Evolutionary conservation across 2,888 invertebrate genomes (phyloP), one percentile per base, ranked within the genome.

Genomic region (Mesochorus sp.): DNA sequence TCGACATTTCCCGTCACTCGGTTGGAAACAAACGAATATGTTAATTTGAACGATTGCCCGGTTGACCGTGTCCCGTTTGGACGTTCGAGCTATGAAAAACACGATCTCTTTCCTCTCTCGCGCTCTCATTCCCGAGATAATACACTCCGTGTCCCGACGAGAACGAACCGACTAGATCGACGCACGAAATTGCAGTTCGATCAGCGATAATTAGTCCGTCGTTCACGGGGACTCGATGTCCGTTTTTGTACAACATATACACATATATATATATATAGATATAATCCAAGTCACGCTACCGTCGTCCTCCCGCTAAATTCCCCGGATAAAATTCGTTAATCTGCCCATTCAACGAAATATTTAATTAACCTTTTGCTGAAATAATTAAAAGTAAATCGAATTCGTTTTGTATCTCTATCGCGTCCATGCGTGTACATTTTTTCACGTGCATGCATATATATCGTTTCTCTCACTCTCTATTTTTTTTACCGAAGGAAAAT

Each of bases 141-240:
- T 31, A 10, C 31, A 31, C 26, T 26, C 12, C n/a, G n/a, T 8
- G 5, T 6, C 24, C 59, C n/a, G 47, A 44, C 21, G 61, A 47
- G 6, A 64, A 49, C 34, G 31, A 53, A 19, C 42, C 12, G 39
- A 53, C 53, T 28, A 28, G 71, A 34, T 72, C 53, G 62, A 72
- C 53, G 53, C 62, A 72, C 71, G 62, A 62, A 72, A 72, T 72
- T 72, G 71, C 71, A 72, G 71, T 72, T 72, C 71, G 71, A 72
- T 72, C 71, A 62, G 44, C 71, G 71, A 42, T 72, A 72, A 72
- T 72, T 72, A 72, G 71, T 72, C 62, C 53, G 51, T 72, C 71
- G 62, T 53, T 72, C 31, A n/a, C 62, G 12, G 57, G 21, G 12
- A n/a, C 51, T 44, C 14, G 62, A 42, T 42, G 53, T 24, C 14